Conservation (phyloP, 1,140 invertebrate species). For the Ostrea denselamellosa region DNA sequence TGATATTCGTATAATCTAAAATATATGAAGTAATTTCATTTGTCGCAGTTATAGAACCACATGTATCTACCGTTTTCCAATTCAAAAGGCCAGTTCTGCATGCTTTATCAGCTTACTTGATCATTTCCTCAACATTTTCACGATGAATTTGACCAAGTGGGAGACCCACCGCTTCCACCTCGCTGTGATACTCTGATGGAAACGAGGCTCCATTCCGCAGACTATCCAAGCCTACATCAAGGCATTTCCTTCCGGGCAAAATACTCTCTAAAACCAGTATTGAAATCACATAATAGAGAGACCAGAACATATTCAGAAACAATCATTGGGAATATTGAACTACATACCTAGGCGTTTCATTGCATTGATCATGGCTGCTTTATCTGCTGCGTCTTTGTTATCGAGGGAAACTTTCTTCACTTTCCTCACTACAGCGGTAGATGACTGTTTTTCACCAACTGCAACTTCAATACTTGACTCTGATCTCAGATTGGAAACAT, state of each 20-base stretch:
- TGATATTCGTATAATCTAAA: conserved; percentile 49
- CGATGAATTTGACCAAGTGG: conserved; percentile 42
- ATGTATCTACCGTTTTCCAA: too few relatives aligned
- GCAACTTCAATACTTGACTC: conserved; percentile 42
- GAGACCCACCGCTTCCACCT: conserved; percentile 42
- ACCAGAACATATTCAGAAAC: background rate
- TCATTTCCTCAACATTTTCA: conserved; percentile 40
- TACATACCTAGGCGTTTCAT: conserved; percentile 36
- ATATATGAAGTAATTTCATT: background rate
- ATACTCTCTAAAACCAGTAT: background rate
- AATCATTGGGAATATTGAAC: background rate
- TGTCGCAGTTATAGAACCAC: background rate
- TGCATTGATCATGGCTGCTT: conserved; percentile 22
- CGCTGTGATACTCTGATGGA: conserved; percentile 1
- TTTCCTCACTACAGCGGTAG: background rate
- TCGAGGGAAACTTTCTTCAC: background rate
- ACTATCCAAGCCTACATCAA: background rate
- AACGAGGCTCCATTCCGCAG: background rate
- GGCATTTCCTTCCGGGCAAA: background rate
- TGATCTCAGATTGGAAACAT: conserved; percentile 15
- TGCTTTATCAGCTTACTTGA: conserved; percentile 25
- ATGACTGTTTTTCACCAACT: conserved; percentile 2
- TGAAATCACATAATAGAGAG: background rate
- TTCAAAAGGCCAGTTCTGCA: too few relatives aligned
- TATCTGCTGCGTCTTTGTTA: conserved; percentile 7